Base-by-base conservation (phyloP, 2,888 invertebrate genomes). In the Toxonevra muliebris region DNA sequence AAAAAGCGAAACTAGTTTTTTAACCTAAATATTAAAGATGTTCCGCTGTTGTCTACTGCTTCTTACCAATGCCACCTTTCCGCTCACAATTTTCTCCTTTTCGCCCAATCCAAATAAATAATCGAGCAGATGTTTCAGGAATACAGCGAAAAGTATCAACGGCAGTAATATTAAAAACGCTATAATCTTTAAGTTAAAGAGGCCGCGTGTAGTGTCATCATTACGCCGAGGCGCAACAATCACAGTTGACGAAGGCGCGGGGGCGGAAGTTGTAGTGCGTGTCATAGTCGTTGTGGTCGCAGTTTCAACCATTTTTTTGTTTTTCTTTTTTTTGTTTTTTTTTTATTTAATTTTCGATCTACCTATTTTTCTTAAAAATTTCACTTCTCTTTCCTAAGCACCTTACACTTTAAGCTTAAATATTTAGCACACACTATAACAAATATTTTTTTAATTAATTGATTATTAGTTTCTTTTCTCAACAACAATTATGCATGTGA, bases 1-100 rank as follows among this genome's bases (percentile, higher is more conserved):
- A 30, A 30, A 30, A 30, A 30, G 3, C 30, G 7, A 30, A 30
- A 30, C 30, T 30, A 30, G 30, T 30, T 30, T 30, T 30, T 30
- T 30, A 30, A 7, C 30, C 7, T 30, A 30, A 7, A 7, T 30
- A 30, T 4, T 4, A 30, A 30, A 30, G 30, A 30, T 30, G 30
- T 7, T 30, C 30, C 2, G 30, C 30, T 30, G 30, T 7, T 30
- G 2, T 30, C 30, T 30, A 30, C 30, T 30, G 11, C 12, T 17
- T 73, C 85, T 83, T 75, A 83, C 83, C 84, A 84, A 67, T 41
- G 84, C 84, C 70, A 84, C 85, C 74, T 84, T 81, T 53, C 83
- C 85, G 73, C 75, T 78, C 20, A 84, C 82, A 75, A 84, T 84
- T 77, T 84, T 83, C 69, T 82, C 83, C 71, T 79, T 79, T 10